Evolutionary conservation across 2,888 invertebrate species (phyloP), one percentile per base, ranked within the genome.

Genomic region (Myopa testacea): DNA sequence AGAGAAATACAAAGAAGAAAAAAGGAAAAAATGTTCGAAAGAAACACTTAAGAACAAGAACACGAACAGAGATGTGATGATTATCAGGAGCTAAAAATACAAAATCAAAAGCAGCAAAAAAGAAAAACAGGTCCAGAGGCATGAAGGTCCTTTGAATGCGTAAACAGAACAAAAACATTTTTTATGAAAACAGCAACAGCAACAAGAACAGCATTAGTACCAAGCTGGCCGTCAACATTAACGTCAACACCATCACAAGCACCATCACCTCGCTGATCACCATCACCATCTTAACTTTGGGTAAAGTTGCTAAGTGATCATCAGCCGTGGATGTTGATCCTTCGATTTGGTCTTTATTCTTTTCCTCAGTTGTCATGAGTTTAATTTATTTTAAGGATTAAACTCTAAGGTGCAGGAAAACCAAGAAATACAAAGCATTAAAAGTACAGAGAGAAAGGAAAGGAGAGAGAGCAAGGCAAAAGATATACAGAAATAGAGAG

Each of bases 381-480:
- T 75, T 75, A 75, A 69, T 75, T 75, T 75, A 75, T 69, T 75
- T 75, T 75, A 69, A 75, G 75, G 75, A 75, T 75, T 75, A 75
- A 40, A 52, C 69, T 75, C 45, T 45, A n/a, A 60, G 38, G 62
- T 62, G 65, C 14, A 45, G 40, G 3, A 37, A 40, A 58, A n/a
- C 14, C n/a, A 26, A 55, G 14, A 40, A 19, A 8, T 10, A 40
- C 38, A 67, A 26, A 26, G 1, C 26, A 26, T 26, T 26, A 45
- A 45, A 45, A 45, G 10, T n/a, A 34, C n/a, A 34, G 4, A 14
- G 16, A 40, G 7, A 37, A 16, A 16, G 10, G 65, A 8, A 26
- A 26, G 2, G 26, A 26, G 26, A 26, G 26, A 26, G n/a, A n/a
- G n/a, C n/a, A n/a, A n/a, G 26, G 12, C 6, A 10, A 19, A 63